Conservation (phyloP, 2,113 vertebrate species). For the Pangasianodon hypophthalmus region DNA sequence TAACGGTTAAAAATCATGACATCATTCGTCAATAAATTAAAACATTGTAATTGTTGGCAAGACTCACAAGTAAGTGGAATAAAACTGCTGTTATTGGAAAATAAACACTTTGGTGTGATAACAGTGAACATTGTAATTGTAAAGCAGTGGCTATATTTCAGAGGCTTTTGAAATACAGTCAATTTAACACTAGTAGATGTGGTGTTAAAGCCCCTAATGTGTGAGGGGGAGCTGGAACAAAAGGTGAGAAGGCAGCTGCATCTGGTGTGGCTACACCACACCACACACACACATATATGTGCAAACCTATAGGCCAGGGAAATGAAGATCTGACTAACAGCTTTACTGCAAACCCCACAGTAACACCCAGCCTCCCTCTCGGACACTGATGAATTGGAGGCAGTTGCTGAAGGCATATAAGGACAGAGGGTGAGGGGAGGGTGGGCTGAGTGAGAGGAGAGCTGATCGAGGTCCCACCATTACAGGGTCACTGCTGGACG, state of each 20-base stretch:
- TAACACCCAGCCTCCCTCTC: constrained; percentile 50
- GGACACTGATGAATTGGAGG: constrained; percentile 73
- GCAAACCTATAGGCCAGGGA: constrained; percentile 47
- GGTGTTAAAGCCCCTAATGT: constrained; percentile 28
- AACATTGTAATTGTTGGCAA: background rate
- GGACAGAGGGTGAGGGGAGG: constrained; percentile 69
- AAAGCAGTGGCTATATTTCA: background rate
- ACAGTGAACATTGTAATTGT: background rate
- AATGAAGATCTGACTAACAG: constrained; percentile 57
- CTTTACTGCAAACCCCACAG: constrained; percentile 41
- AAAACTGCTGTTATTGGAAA: background rate
- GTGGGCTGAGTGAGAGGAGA: constrained; percentile 44
- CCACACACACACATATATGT: constrained; percentile 52
- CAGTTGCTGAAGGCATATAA: constrained; percentile 78
- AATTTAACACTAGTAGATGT: constrained; percentile 10
- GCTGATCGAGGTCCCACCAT: constrained; percentile 45
- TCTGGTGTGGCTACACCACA: constrained; percentile 55
- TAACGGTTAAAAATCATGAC: background rate
- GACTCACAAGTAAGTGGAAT: background rate
- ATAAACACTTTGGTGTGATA: background rate
- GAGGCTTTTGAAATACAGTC: constrained; percentile 25
- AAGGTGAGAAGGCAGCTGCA: constrained; percentile 74
- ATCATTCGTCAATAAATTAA: background rate
- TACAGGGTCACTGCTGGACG: constrained; percentile 63
- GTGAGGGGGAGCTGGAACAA: constrained; percentile 64